phyloP scores from a whole-genome alignment of 2,797 vertebrate species.

The Hoplostethus atlanticus region DNA sequence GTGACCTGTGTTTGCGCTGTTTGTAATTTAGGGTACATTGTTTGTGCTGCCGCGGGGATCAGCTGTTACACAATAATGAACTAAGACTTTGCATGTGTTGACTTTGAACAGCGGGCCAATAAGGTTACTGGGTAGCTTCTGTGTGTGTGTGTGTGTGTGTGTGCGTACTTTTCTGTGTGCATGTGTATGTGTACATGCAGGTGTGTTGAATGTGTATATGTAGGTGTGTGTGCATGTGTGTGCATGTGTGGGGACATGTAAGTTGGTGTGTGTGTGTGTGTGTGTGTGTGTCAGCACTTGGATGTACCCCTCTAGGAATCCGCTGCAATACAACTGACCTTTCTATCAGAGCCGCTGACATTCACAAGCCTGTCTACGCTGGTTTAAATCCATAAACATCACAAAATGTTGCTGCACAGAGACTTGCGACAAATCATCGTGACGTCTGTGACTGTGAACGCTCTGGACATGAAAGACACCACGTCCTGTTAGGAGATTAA shows the following conservation, averaged over 20 bases:
- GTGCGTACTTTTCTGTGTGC: background rate
- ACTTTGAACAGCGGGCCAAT: slow-evolving; percentile 56
- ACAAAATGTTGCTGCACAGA: slow-evolving; percentile 23
- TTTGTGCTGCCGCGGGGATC: slow-evolving; percentile 68
- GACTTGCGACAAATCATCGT: slow-evolving; percentile 28
- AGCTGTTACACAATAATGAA: slow-evolving; percentile 67
- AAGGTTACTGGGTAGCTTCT: slow-evolving; percentile 26
- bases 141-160: slow-evolving; percentile 1
- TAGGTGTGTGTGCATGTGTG: too few relatives aligned
- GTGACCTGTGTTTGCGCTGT: slow-evolving; percentile 75
- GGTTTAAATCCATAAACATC: slow-evolving; percentile 30
- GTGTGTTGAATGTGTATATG: too few relatives aligned
- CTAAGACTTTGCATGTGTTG: slow-evolving; percentile 72
- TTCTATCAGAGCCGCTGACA: slow-evolving; percentile 17
- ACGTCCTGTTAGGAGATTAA: slow-evolving; percentile 36
- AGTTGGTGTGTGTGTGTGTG: background rate
- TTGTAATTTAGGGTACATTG: slow-evolving; percentile 79
- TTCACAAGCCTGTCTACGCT: background rate
- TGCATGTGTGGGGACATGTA: too few relatives aligned
- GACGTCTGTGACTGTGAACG: slow-evolving; percentile 12
- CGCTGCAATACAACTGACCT: slow-evolving; percentile 22
- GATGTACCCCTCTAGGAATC: slow-evolving; percentile 11
- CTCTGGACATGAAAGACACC: slow-evolving; percentile 17
- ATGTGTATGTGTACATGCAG: background rate
- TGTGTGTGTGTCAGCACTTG: background rate